These are phyloP conservation scores for Limonius californicus DNA, from an alignment of 1,140 invertebrate species.

Conservation along the genomic window DNA sequence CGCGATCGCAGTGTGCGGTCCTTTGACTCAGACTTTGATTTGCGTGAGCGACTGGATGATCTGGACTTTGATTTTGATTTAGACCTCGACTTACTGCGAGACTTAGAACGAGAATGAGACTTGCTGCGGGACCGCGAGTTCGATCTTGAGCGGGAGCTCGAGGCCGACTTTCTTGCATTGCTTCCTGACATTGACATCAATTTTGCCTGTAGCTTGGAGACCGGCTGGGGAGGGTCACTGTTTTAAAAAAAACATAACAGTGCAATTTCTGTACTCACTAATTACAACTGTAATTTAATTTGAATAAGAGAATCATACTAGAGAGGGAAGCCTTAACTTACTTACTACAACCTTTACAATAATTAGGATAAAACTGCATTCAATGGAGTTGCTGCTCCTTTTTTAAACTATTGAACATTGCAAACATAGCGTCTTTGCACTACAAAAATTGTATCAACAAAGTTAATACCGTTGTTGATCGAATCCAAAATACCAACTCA, in stretches of 20 bases:
- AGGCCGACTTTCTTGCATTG: conserved; percentile 46
- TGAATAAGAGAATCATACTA: no score
- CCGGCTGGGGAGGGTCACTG: conserved; percentile 44
- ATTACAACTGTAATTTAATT: no score
- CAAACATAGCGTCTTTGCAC: no score
- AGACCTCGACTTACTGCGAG: conserved; percentile 46
- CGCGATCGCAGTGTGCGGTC: conserved; percentile 29
- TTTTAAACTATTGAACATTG: no score
- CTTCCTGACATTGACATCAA: conserved; percentile 56
- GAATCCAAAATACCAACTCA: no score
- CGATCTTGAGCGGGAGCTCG: conserved; percentile 40
- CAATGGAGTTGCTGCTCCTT: no score
- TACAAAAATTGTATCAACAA: no score
- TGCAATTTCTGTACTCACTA: no score
- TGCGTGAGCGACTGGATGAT: conserved; percentile 16
- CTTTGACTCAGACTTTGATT: conserved; percentile 25
- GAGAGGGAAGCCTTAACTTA: no score
- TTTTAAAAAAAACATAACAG: conserved; percentile 16
- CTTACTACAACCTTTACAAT: no score
- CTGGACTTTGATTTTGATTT: conserved; percentile 32
- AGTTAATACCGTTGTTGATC: no score
- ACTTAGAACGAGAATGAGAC: conserved; percentile 43
- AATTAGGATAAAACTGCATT: no score
- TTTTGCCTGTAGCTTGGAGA: conserved; percentile 58
- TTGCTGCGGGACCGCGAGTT: conserved; percentile 35